A percentile compares a stretch with the other conserved stretches of the same genome.
Conservation (phyloP, 1,140 invertebrate genomes). For the Tetranychus urticae region DNA sequence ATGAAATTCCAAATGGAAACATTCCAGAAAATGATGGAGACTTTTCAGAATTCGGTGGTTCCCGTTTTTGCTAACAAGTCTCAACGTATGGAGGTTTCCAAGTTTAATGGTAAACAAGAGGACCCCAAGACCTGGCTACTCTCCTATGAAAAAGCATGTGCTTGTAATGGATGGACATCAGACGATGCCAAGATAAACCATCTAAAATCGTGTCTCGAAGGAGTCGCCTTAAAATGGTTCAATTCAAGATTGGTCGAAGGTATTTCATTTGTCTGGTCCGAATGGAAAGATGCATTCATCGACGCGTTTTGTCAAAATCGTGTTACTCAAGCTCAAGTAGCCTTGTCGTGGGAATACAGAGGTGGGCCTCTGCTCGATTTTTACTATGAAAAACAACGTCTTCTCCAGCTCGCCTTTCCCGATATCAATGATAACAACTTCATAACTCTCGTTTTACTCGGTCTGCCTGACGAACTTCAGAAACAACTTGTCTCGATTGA, state of each 20-base stretch:
- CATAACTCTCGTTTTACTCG: neutral
- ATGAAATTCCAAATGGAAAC: neutral
- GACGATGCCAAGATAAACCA: neutral
- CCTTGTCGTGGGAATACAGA: neutral
- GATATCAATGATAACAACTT: neutral
- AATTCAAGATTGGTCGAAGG: neutral
- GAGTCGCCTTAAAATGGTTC: conserved; percentile 1
- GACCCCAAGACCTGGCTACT: neutral
- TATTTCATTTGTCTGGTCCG: neutral
- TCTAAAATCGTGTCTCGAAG: neutral
- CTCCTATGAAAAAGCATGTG: neutral
- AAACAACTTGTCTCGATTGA: neutral
- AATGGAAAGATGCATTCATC: neutral
- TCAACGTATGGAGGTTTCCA: neutral
- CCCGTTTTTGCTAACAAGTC: neutral
- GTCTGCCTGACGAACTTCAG: neutral
- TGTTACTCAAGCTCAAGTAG: neutral
- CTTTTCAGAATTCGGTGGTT: too few species aligned
- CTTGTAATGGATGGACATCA: neutral
- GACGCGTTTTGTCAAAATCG: neutral
- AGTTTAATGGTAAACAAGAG: neutral
- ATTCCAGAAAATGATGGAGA: neutral
- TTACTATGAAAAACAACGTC: neutral
- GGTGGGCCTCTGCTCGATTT: neutral
- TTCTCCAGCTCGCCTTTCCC: neutral